Evolutionary conservation across 1,140 invertebrate genomes (phyloP), one percentile per base, ranked within the genome.

Genomic region (Macrocentrus cingulum): DNA sequence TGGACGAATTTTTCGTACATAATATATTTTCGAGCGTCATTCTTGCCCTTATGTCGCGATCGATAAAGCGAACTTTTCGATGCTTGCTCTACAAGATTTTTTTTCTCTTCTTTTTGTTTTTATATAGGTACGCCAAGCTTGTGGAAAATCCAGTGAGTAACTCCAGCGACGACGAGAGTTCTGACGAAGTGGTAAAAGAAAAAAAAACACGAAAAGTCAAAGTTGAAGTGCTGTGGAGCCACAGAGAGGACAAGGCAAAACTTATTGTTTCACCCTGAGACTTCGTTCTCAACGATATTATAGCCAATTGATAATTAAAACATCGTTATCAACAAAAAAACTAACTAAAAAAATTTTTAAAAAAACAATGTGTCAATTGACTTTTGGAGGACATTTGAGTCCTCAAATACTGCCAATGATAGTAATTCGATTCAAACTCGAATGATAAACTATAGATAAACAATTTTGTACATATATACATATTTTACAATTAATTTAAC

Each of bases 111-210:
- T 7, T 45, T 15, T 15, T 46, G 56, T 60, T 22, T 8, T 29
- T 11, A 54, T 50, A 0, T 52, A 77, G 75, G 61, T 75, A 77
- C 63, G 72, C 74, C 22, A 71, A 65, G 64, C 64, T 77, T 54
- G 66, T 76, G 57, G 71, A 74, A 65, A 58, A 62, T 58, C 51
- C 48, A 16, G 49, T 22, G 25, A 61, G 56, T 39, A 51, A 60
- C 48, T 54, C 58, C 18, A 54, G 44, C 32, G 60, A 64, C 32
- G 60, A 64, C 46, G 63, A 62, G 36, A 39, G 55, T 52, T 59
- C 59, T 20, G 72, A 71, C 25, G 64, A 65, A 63, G 52, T 50
- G 42, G 8, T 41, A 22, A 29, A 36, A 44, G 20, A 16, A 29
- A 39, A 49, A 50, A 46, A 39, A 32, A 22, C 32, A 18, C 18